These are phyloP conservation scores for Phylloscopus collybita DNA, from an alignment of 2,797 vertebrate species.

Conservation along the genomic window DNA sequence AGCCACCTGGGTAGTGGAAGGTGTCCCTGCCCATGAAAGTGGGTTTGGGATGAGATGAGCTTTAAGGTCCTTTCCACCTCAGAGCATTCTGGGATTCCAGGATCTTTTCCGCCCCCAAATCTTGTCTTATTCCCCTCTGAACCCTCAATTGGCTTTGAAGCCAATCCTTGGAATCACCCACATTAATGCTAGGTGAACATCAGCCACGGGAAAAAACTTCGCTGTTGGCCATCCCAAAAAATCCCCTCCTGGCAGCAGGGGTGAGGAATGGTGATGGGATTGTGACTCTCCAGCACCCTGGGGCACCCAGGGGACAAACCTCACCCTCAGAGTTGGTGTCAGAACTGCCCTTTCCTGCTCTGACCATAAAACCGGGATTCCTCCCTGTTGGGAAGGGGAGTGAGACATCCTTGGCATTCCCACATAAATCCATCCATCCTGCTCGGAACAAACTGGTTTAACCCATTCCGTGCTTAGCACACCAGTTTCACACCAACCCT, in stretches of 20 bases:
- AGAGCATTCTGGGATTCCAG: fast-evolving
- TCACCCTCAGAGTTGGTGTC: not conserved
- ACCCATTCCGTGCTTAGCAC: fast-evolving
- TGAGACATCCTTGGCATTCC: not conserved
- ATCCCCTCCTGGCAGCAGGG: fast-evolving
- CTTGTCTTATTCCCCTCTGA: not conserved
- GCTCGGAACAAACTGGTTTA: not conserved
- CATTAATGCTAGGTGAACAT: fast-evolving
- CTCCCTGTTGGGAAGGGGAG: not conserved
- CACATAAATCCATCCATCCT: not conserved
- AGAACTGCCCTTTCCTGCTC: not conserved
- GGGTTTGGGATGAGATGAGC: not conserved
- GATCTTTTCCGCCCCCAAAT: not conserved
- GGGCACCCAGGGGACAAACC: not conserved
- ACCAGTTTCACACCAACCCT: fast-evolving
- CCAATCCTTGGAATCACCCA: not conserved
- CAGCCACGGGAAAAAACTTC: not conserved
- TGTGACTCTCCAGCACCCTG: not conserved
- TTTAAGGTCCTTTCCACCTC: not conserved
- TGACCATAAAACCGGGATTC: fast-evolving
- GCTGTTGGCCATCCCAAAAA: not conserved
- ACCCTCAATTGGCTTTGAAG: not conserved
- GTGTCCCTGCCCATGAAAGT: too few species aligned
- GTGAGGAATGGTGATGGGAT: not conserved
- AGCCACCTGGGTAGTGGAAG: not conserved